phyloP scores from a whole-genome alignment of 2,113 vertebrate genomes.

The Loxodonta africana region DNA sequence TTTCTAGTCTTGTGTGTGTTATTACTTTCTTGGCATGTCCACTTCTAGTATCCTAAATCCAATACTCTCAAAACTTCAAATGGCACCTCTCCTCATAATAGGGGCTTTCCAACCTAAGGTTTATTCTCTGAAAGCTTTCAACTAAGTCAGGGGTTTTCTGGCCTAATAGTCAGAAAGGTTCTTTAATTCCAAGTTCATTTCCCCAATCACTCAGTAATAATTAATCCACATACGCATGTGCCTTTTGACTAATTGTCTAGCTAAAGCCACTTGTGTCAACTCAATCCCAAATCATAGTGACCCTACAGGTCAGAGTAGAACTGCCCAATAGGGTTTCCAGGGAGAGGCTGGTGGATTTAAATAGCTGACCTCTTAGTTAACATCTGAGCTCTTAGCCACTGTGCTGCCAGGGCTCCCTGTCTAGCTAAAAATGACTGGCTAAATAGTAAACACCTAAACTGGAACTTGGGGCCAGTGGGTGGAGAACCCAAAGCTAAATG shows the following conservation, averaged over 20 bases:
- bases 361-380: too few relatives aligned
- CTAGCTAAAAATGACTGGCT: neutral
- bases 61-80: neutral
- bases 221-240: neutral
- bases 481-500: slow-evolving; percentile 10
- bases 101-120: neutral
- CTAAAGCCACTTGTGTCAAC: neutral
- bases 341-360: too few relatives aligned
- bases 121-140: neutral
- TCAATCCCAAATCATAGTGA: too few relatives aligned
- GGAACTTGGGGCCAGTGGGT: neutral
- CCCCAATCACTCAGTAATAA: neutral
- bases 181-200: neutral
- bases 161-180: neutral
- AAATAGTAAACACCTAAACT: neutral
- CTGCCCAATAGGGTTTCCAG: too few relatives aligned
- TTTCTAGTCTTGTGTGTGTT: neutral
- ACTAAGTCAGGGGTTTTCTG: neutral
- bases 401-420: too few relatives aligned
- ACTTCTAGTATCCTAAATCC: slow-evolving; percentile 21
- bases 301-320: too few relatives aligned
- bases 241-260: neutral
- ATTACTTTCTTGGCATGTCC: neutral
- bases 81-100: neutral
- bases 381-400: too few relatives aligned